A percentile compares a stretch with the other conserved stretches of the same genome.
Evolutionary conservation across 2,113 vertebrate genomes (phyloP).

Genomic region (Rhizomys pruinosus): DNA sequence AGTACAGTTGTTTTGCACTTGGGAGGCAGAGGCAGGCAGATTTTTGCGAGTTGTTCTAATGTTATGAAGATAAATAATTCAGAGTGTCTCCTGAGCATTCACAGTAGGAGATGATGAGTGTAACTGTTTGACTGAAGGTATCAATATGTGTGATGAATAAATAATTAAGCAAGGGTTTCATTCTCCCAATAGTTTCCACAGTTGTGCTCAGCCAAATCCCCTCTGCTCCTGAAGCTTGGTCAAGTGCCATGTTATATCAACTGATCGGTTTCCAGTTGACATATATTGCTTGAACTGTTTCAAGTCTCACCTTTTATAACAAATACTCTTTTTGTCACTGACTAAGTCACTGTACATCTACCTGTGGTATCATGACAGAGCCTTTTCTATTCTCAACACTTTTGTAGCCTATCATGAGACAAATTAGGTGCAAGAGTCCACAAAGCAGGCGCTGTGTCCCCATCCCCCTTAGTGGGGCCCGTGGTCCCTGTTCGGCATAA

Average conservation of each 20-base stretch:
- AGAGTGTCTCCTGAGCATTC: background rate
- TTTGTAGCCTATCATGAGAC: background rate
- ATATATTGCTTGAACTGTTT: background rate
- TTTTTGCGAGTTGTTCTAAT: no score
- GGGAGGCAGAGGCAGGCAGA: no score
- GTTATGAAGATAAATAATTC: background rate
- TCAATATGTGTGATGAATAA: background rate
- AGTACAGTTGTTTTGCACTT: no score
- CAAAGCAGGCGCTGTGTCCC: no score
- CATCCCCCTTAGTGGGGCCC: no score
- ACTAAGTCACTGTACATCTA: background rate
- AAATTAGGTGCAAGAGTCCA: background rate
- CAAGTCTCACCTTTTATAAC: background rate
- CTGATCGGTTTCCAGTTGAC: background rate
- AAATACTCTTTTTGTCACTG: background rate
- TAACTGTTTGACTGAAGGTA: background rate
- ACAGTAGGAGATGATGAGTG: accelerated
- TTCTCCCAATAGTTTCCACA: background rate
- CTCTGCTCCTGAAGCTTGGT: background rate
- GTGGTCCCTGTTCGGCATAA: no score
- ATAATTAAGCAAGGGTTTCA: background rate
- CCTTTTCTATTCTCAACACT: background rate
- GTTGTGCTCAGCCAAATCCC: background rate
- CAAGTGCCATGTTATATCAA: background rate
- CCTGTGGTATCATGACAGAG: background rate